phyloP scores from a whole-genome alignment of 2,113 vertebrate genomes.

The Proteles cristata region DNA sequence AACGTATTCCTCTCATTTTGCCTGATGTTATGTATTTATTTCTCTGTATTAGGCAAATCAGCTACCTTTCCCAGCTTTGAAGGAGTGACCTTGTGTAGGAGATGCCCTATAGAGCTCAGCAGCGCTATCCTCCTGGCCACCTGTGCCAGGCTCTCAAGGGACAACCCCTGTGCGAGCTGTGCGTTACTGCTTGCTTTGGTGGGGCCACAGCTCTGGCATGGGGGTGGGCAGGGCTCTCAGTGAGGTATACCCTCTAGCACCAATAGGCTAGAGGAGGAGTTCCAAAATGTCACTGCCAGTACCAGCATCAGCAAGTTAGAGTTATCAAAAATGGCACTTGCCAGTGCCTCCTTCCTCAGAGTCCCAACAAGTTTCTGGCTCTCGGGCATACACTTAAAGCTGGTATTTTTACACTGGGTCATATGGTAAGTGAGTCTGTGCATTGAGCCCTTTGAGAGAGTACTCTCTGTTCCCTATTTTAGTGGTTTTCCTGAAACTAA shows the following conservation, averaged over 20 bases:
- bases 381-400: not conserved
- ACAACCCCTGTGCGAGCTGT: not conserved
- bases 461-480: not conserved
- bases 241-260: not conserved
- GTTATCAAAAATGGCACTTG: not conserved
- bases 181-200: not conserved
- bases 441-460: not conserved
- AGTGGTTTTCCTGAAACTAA: not conserved
- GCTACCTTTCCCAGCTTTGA: not conserved
- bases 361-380: not conserved
- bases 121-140: not conserved
- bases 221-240: not conserved
- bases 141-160: not conserved
- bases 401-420: not conserved
- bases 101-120: not conserved
- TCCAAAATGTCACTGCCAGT: not conserved
- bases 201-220: not conserved
- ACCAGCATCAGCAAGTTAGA: not conserved
- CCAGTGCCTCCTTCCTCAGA: not conserved
- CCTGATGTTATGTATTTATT: not conserved
- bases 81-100: not conserved
- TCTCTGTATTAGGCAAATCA: not conserved
- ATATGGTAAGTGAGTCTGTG: not conserved
- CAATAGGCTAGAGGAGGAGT: not conserved
- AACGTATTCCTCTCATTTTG: not conserved